These are phyloP conservation scores for Dendrolimus houi DNA, from an alignment of 2,888 invertebrate species.

Conservation along the genomic window DNA sequence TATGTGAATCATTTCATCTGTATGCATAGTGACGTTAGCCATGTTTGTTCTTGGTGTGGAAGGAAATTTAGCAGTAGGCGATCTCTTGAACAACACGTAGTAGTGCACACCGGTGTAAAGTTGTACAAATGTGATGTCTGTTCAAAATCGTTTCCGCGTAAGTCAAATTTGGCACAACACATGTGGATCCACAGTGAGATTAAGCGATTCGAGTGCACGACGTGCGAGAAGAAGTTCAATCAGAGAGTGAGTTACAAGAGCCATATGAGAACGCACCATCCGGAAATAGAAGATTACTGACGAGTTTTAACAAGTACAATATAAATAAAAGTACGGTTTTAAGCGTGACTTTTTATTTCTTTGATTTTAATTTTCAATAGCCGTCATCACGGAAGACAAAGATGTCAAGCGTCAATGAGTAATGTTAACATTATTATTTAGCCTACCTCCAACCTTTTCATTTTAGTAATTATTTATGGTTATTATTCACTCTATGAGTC, in stretches of 20 bases:
- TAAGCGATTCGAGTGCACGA: constrained; percentile 27
- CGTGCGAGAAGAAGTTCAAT: constrained; percentile 21
- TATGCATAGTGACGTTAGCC: not conserved
- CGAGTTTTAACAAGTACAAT: not conserved
- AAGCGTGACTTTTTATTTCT: not conserved
- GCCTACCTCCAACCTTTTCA: no score
- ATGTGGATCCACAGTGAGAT: constrained; percentile 34
- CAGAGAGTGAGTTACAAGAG: constrained; percentile 26
- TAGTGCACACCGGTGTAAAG: constrained; percentile 48
- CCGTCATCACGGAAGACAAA: no score
- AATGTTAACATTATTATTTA: no score
- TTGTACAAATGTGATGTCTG: constrained; percentile 47
- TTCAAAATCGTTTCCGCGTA: constrained; percentile 31
- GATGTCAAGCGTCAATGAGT: no score
- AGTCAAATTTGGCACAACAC: constrained; percentile 29
- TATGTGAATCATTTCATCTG: constrained; percentile 3
- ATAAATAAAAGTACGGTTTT: not conserved
- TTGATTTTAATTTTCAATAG: not conserved
- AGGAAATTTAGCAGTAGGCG: constrained; percentile 2
- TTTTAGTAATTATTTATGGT: not conserved
- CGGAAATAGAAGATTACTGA: constrained; percentile 20
- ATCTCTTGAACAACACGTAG: constrained; percentile 29
- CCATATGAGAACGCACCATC: constrained; percentile 32
- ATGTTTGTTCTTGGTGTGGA: constrained; percentile 1
- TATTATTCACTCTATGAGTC: constrained; percentile 24